Evolutionary conservation across 1,140 invertebrate genomes (phyloP), one percentile per base, ranked within the genome.

Genomic region (Leptoteleia sp.): DNA sequence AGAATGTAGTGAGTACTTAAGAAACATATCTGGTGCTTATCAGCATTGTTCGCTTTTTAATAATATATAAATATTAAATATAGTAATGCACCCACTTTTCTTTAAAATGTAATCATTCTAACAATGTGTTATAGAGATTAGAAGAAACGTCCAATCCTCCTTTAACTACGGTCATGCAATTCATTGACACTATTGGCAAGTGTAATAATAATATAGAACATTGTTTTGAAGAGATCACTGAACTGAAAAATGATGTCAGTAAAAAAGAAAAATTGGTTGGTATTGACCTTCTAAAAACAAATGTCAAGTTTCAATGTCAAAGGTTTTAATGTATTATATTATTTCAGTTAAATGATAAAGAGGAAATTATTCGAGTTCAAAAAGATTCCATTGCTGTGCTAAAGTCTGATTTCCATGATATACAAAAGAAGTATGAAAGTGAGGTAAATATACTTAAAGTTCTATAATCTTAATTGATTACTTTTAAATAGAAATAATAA

Each of bases 201-300:
- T 82, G 82, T 52, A 79, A 71, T 61, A 80, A 81, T 15, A 80
- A 73, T 50, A 48, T 85, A 22, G 82, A 84, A 11, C 54, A 61
- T 45, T 88, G 79, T 68, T 84, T 43, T 12, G 52, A 71, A n/a
- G 85, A 88, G 61, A 67, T 88, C 12, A 83, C 83, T 15, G 81
- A 87, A 64, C 59, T 89, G 4, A 84, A 83, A 76, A 76, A 52
- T 55, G 45, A 80, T 59, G 16, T 87, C 6, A 76, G 62, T 35
- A 86, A 85, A 5, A 89, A 89, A 43, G 83, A 88, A 35, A 87
- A 87, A 81, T 80, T 89, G 9, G 88, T 89, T 75, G 85, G 81
- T 79, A 16, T 54, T 31, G 52, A 7, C 1, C 35, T 29, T 1
- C 1, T 29, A 1, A 25, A 25, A 25, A 25, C 22, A 25, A 25